Evolutionary conservation across 1,140 invertebrate species (phyloP), one percentile per base, ranked within the genome.

Genomic region (Helicoverpa armigera): DNA sequence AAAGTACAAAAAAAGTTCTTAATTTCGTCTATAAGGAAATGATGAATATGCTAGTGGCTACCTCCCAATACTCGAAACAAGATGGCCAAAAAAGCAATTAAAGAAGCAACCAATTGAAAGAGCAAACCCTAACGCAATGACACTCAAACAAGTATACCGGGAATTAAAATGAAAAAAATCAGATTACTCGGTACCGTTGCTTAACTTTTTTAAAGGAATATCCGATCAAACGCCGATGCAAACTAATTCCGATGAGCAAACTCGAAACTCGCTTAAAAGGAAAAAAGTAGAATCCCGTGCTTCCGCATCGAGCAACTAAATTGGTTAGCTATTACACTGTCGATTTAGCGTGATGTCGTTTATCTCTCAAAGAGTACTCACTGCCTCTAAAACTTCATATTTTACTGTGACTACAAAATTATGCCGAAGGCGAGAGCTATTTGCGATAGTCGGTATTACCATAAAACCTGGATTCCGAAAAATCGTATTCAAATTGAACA

Each of bases 141-240:
- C 4, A 23, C 23, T 23, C 23, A 23, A 23, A 23, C 23, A 23
- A 23, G 23, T 23, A 23, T 23, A 58, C 3, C 70, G n/a, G 5
- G 35, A 61, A 14, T 54, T 11, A 35, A 70, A 72, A 73, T 63
- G 56, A 72, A 54, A 80, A 54, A 50, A 29, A 61, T 88, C 87
- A 88, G 90, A 92, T 90, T 90, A 90, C 89, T 83, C 85, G 81
- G 80, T 87, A 78, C 89, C 87, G 81, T 81, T 84, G 86, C 85
- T 90, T 91, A 92, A 92, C 89, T 94, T 94, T 90, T 91, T 92
- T 91, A 93, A 92, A 90, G 91, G 91, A 91, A 90, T 94, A 93
- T 90, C 91, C 90, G 91, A 94, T 94, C 90, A 94, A 94, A 94
- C 92, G 90, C 88, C 81, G 88, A 84, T 87, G 92, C 92, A 94